Base-by-base conservation (phyloP, 1,140 invertebrate species). In the Hestina assimilis region DNA sequence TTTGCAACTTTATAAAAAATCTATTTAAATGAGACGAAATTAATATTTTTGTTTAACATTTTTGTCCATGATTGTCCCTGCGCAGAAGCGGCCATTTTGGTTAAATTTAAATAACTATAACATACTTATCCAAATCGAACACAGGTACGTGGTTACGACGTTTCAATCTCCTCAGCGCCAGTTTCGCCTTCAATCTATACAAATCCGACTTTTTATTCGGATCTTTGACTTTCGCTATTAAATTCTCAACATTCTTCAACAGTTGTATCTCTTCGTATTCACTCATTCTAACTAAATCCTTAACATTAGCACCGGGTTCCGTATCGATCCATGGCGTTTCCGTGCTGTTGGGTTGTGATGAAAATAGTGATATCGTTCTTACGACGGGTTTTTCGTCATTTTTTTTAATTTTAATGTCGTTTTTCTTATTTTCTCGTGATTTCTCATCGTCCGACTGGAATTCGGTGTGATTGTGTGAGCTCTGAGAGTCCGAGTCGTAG, bases 111-210 rank as follows among this genome's bases (percentile, higher is more conserved):
- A 29, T 31, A 12, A 33, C 20, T 1, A 52, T 45, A n/a, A 56
- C 77, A 74, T 40, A 86, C 83, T 83, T 85, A 20, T 86, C 84
- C 19, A 88, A 58, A 66, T 86, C 80, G 47, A 88, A 88, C 2
- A 85, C 35, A 0, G 83, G 79, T 48, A 86, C 50, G 60, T 80
- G 80, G 14, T 83, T 83, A 58, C 86, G 83, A 12, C 85, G 64
- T 55, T 88, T 86, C 12, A 81, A 28, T 20, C 81, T 75, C 4
- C 83, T 46, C 15, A 88, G 21, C 5, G 76, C 58, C 11, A 88
- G 40, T 21, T 83, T 85, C 0, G 84, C 83, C 11, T 56, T 72
- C 23, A 86, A 35, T 7, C 77, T 54, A 15, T 60, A 58, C 42
- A 88, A 51, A 3, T 75, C 47, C 0, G 73, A 71, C 41, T 72